These are phyloP conservation scores for Micronisus gabar DNA, from an alignment of 2,113 vertebrate species.

Conservation along the genomic window DNA sequence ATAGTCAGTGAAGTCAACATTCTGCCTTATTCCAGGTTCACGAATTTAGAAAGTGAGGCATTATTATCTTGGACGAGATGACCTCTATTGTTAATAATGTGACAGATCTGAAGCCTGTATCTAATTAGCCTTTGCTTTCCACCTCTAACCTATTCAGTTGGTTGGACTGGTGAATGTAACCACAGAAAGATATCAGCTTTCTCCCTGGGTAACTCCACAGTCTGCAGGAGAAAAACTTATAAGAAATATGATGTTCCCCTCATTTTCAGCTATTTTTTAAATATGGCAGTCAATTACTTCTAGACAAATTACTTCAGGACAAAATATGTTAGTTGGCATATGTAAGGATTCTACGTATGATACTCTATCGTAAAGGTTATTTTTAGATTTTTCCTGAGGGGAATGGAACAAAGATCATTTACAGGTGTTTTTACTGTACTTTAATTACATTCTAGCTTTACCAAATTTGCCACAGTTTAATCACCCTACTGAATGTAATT, in stretches of 20 bases:
- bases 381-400: not conserved
- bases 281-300: not conserved
- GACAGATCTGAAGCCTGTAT: not conserved
- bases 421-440: not conserved
- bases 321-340: not conserved
- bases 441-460: not conserved
- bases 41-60: not conserved
- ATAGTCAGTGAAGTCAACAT: not conserved
- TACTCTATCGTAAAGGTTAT: not conserved
- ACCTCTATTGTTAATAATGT: not conserved
- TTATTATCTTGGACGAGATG: not conserved
- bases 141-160: not conserved
- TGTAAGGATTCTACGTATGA: not conserved
- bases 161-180: not conserved
- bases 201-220: not conserved
- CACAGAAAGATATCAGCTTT: not conserved
- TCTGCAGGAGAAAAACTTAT: not conserved
- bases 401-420: not conserved
- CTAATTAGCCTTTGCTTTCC: not conserved
- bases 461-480: slow-evolving; percentile 9
- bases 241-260: not conserved
- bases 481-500: not conserved
- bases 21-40: not conserved
- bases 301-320: not conserved
- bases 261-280: not conserved